Evolutionary conservation across 2,113 vertebrate species (phyloP).

Genomic region (Trichomycterus rosablanca): DNA sequence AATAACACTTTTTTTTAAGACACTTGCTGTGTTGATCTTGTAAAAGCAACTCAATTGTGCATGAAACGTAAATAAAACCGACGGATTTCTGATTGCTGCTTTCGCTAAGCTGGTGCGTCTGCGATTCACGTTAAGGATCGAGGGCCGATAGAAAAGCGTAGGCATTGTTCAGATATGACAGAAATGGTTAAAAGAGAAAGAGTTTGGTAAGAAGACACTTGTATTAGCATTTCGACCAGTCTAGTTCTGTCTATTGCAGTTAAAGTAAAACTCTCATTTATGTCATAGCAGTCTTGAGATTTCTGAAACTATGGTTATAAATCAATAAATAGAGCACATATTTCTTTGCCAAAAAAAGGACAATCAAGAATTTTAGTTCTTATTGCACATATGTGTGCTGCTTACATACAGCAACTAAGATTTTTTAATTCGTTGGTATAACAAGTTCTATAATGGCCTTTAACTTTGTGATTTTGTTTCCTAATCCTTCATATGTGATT

Average conservation of each 20-base stretch:
- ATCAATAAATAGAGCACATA: too few species aligned
- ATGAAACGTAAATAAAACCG: constrained; percentile 71
- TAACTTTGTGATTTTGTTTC: too few species aligned
- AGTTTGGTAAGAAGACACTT: constrained; percentile 5
- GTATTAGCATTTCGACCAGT: background rate
- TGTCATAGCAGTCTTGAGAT: too few species aligned
- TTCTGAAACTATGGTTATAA: too few species aligned
- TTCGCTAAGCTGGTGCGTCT: constrained; percentile 15
- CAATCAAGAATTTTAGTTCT: too few species aligned
- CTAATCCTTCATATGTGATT: too few species aligned
- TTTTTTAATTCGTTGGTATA: too few species aligned
- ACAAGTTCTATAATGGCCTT: too few species aligned
- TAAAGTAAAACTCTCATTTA: too few species aligned
- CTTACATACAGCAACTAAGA: too few species aligned
- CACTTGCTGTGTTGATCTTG: constrained; percentile 66
- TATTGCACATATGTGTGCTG: too few species aligned
- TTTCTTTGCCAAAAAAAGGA: too few species aligned
- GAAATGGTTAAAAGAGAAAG: constrained; percentile 21
- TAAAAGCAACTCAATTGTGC: constrained; percentile 67
- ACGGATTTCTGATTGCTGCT: constrained; percentile 55
- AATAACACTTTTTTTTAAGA: constrained; percentile 50
- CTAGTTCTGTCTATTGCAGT: background rate
- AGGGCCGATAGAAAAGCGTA: background rate
- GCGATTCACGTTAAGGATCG: constrained; percentile 8
- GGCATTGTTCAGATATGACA: background rate